These are phyloP conservation scores for Coleophora flavipennella DNA, from an alignment of 2,888 invertebrate genomes.

Conservation along the genomic window DNA sequence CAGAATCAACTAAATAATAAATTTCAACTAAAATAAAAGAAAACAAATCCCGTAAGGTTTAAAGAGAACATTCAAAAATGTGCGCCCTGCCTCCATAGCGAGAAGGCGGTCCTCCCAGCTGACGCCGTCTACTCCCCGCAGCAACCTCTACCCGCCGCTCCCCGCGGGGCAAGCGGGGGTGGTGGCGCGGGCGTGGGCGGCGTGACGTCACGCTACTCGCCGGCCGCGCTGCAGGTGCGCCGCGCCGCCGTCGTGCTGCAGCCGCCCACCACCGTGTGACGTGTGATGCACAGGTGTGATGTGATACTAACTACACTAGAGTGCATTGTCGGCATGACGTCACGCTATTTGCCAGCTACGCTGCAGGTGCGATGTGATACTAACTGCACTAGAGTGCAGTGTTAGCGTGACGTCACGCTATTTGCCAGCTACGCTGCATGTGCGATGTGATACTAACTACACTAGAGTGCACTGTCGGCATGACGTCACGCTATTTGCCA, in stretches of 20 bases:
- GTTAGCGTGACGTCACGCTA: too few relatives aligned
- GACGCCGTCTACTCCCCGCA: conserved; percentile 82
- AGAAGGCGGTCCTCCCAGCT: conserved; percentile 78
- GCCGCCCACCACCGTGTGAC: conserved; percentile 83
- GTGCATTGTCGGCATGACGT: too few relatives aligned
- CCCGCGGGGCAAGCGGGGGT: conserved; percentile 59
- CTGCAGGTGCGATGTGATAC: not conserved
- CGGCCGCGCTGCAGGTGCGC: conserved; percentile 89
- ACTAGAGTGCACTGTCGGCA: too few relatives aligned
- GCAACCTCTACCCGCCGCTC: conserved; percentile 59
- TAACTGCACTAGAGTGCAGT: not conserved
- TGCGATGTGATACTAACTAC: too few relatives aligned
- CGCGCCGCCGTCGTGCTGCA: conserved; percentile 91
- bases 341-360: not conserved
- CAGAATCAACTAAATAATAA: too few relatives aligned
- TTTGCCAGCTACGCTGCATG: too few relatives aligned
- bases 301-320: conserved; percentile 9
- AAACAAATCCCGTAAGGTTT: too few relatives aligned
- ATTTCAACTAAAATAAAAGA: too few relatives aligned
- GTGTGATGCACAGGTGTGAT: conserved; percentile 8
- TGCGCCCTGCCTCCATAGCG: conserved; percentile 29
- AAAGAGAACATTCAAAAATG: too few relatives aligned
- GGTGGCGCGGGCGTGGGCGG: conserved; percentile 66
- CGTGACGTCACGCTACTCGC: conserved; percentile 74
- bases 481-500: too few relatives aligned